phyloP scores from a whole-genome alignment of 2,797 vertebrate species.

The Typhlichthys subterraneus region DNA sequence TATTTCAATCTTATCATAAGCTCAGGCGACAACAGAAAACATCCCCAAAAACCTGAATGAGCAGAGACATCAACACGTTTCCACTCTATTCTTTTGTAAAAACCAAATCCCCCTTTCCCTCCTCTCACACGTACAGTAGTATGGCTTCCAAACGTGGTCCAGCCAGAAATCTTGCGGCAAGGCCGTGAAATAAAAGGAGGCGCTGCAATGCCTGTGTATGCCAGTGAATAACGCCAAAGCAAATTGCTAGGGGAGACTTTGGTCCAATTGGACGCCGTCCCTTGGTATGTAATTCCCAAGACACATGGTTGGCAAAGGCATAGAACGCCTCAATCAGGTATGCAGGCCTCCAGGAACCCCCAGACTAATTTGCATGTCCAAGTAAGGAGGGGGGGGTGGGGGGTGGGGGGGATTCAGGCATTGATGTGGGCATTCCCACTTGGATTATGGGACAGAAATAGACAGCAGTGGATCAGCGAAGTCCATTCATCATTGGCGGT shows the following conservation, averaged over 20 bases:
- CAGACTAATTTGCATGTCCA: slow-evolving; percentile 78
- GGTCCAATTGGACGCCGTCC: slow-evolving; percentile 81
- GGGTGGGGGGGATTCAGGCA: slow-evolving; percentile 67
- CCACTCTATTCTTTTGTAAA: slow-evolving; percentile 70
- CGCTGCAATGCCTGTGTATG: slow-evolving; percentile 70
- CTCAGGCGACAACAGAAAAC: slow-evolving; percentile 69
- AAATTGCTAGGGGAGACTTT: slow-evolving; percentile 79
- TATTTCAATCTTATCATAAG: slow-evolving; percentile 57
- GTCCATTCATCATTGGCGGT: slow-evolving; percentile 72
- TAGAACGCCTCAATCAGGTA: slow-evolving; percentile 79
- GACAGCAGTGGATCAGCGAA: slow-evolving; percentile 78
- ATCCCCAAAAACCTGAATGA: slow-evolving; percentile 68
- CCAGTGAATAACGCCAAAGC: slow-evolving; percentile 80
- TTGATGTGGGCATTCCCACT: slow-evolving; percentile 79
- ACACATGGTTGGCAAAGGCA: slow-evolving; percentile 73
- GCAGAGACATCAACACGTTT: slow-evolving; percentile 66
- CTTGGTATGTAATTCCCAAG: slow-evolving; percentile 81
- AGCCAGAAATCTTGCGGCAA: slow-evolving; percentile 76
- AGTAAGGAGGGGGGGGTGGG: slow-evolving; percentile 72
- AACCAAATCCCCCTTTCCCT: slow-evolving; percentile 72
- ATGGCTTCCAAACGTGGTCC: slow-evolving; percentile 74
- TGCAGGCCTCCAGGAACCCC: slow-evolving; percentile 69
- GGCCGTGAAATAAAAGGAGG: slow-evolving; percentile 74
- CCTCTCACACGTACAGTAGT: slow-evolving; percentile 56
- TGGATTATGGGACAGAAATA: slow-evolving; percentile 76